A percentile compares a stretch with the other conserved stretches of the same genome.
Conservation (phyloP, 2,113 vertebrate species). For the Menura novaehollandiae region DNA sequence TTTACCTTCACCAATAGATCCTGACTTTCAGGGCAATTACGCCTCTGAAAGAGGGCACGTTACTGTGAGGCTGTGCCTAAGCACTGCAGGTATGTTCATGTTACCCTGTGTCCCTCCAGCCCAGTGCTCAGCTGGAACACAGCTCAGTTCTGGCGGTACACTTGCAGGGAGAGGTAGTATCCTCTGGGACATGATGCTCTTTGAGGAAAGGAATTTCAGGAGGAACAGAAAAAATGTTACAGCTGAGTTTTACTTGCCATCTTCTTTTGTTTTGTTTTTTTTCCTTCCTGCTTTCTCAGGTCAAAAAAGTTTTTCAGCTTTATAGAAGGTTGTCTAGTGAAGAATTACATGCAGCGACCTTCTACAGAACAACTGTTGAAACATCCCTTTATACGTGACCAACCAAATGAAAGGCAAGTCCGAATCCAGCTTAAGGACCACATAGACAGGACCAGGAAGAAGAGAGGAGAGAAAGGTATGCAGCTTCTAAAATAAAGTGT, state of each 20-base stretch:
- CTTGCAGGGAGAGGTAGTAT: not conserved
- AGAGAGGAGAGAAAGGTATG: constrained; percentile 96
- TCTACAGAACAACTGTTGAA: constrained; percentile 96
- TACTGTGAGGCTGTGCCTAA: not conserved
- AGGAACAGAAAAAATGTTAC: not conserved
- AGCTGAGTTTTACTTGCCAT: not conserved
- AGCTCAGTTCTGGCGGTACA: not conserved
- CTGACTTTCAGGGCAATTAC: not conserved
- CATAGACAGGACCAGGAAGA: constrained; percentile 98
- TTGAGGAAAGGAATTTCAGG: not conserved
- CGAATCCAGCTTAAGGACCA: constrained; percentile 99
- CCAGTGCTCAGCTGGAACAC: not conserved
- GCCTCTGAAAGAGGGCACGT: not conserved
- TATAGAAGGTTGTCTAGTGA: constrained; percentile 97
- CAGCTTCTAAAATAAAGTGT: not conserved
- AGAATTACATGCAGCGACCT: constrained; percentile 96
- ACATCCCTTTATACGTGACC: constrained; percentile 96
- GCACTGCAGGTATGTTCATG: not conserved
- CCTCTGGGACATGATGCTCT: not conserved
- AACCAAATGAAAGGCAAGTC: constrained; percentile 98
- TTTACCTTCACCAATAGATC: not conserved
- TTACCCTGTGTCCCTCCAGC: not conserved
- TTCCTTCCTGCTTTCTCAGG: constrained; percentile 66
- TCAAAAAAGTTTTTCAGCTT: constrained; percentile 99
- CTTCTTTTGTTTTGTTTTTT: not conserved